These are phyloP conservation scores for Rhizomys pruinosus DNA, from an alignment of 2,113 vertebrate genomes.

Conservation along the genomic window DNA sequence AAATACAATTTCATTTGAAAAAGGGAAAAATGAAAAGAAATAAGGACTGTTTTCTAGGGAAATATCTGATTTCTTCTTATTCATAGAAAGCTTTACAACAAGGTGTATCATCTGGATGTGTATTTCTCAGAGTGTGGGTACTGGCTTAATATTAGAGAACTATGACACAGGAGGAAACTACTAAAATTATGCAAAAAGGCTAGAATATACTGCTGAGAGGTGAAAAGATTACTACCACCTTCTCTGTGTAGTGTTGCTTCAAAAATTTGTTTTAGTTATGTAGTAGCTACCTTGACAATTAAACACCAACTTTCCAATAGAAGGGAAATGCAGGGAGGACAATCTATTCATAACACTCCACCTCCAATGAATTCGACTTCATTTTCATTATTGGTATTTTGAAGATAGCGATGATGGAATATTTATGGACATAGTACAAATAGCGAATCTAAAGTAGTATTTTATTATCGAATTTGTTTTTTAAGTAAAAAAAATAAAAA, in stretches of 20 bases:
- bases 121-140: not conserved
- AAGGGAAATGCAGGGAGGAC: not conserved
- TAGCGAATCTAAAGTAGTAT: constrained; percentile 11
- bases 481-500: constrained; percentile 38
- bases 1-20: constrained; percentile 46
- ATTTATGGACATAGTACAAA: not conserved
- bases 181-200: not conserved
- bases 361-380: constrained; percentile 21
- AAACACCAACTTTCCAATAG: not conserved
- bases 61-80: not conserved
- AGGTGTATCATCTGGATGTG: not conserved
- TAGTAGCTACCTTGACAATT: constrained; percentile 1
- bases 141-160: not conserved
- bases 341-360: constrained; percentile 17
- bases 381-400: constrained; percentile 29
- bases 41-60: not conserved
- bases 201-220: not conserved
- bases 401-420: constrained; percentile 18
- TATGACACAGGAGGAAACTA: not conserved
- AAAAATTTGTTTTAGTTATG: not conserved
- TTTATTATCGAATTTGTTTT: constrained; percentile 54
- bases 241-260: not conserved
- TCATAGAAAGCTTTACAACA: not conserved
- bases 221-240: not conserved
- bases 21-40: not conserved